phyloP scores from a whole-genome alignment of 1,140 invertebrate species.

The Panagrolaimus sp. region DNA sequence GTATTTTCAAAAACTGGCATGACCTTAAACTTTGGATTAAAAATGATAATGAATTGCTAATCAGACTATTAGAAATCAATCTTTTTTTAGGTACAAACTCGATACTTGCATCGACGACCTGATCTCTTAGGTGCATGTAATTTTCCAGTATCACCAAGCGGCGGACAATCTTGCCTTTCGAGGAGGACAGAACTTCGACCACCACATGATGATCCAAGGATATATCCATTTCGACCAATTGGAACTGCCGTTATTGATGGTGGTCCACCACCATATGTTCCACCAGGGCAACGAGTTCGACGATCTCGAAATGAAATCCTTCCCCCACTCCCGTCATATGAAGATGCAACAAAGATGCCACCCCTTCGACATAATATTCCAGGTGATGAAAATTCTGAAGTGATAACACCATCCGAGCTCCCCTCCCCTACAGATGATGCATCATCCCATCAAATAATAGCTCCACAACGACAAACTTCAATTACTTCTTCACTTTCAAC shows the following conservation, averaged over 20 bases:
- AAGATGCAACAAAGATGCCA: constrained; percentile 54
- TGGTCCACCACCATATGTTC: constrained; percentile 51
- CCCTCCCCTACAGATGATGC: not conserved
- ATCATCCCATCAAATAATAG: not conserved
- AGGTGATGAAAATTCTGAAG: not conserved
- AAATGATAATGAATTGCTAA: too few relatives aligned
- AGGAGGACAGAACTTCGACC: constrained; percentile 14
- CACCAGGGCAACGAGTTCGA: constrained; percentile 23
- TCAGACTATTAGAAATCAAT: too few relatives aligned
- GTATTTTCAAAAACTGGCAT: too few relatives aligned
- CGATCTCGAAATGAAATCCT: constrained; percentile 39
- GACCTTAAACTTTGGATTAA: not conserved
- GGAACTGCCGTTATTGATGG: constrained; percentile 17
- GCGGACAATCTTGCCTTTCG: constrained; percentile 4
- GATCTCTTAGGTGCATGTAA: constrained; percentile 44
- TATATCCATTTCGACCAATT: constrained; percentile 26
- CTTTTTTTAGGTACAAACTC: constrained; percentile 30
- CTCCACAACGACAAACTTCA: not conserved
- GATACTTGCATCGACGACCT: constrained; percentile 39
- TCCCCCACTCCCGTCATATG: constrained; percentile 53
- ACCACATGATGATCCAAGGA: constrained; percentile 33
- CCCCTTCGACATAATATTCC: not conserved
- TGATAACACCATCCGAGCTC: not conserved
- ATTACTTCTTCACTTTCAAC: not conserved
- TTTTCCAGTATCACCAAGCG: constrained; percentile 24